Conservation (phyloP, 2,888 invertebrate species). For the Oligia strigilis region DNA sequence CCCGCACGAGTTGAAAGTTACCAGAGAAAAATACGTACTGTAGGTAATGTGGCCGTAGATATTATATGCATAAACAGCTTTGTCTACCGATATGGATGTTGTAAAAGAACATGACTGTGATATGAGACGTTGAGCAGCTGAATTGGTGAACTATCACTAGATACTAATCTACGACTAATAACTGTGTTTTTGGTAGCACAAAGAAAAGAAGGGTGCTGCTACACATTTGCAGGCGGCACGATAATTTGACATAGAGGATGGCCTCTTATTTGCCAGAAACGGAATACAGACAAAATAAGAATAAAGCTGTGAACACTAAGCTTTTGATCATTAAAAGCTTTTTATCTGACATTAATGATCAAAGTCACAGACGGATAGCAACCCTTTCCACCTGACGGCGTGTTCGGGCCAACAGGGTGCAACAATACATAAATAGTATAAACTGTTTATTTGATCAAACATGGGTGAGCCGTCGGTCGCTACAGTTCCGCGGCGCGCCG, state of each 20-base stretch:
- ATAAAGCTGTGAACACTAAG: slow-evolving; percentile 11
- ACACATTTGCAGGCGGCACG: neutral
- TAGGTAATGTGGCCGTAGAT: neutral
- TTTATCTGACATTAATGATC: slow-evolving; percentile 33
- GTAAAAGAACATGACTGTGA: neutral
- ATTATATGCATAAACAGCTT: neutral
- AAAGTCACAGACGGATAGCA: slow-evolving; percentile 31
- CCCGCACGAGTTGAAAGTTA: slow-evolving; percentile 42
- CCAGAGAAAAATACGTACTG: slow-evolving; percentile 4
- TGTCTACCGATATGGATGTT: neutral
- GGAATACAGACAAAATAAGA: neutral
- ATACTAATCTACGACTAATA: neutral
- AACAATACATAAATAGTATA: slow-evolving; percentile 45
- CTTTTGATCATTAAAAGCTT: slow-evolving; percentile 25
- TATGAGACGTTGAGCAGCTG: no score
- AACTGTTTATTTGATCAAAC: slow-evolving; percentile 60
- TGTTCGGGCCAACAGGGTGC: slow-evolving; percentile 22
- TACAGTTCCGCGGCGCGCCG: slow-evolving; percentile 49
- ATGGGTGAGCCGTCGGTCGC: slow-evolving; percentile 21
- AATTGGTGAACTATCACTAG: neutral
- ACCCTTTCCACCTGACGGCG: slow-evolving; percentile 27
- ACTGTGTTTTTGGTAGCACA: neutral
- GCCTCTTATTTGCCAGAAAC: neutral
- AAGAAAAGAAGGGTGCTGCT: neutral
- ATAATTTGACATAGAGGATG: neutral